A percentile compares a stretch with the other conserved stretches of the same genome.
These are phyloP conservation scores for Epinotia nisella DNA, from an alignment of 2,888 invertebrate species.

Conservation along the genomic window DNA sequence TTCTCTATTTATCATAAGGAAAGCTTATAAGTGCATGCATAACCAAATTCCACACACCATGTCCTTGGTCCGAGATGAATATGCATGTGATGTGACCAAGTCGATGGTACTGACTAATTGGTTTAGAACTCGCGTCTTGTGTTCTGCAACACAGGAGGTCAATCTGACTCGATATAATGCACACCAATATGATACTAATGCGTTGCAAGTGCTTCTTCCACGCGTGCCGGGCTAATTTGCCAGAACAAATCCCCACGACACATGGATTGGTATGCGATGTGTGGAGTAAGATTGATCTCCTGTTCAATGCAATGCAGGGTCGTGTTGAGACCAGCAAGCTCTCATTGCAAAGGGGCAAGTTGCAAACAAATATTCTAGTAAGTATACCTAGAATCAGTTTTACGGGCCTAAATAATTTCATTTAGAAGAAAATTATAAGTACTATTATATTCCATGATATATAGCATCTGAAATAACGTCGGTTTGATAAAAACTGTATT, in stretches of 20 bases:
- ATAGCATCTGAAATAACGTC: too few species aligned
- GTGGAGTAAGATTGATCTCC: background rate
- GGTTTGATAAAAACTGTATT: too few species aligned
- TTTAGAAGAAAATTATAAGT: too few species aligned
- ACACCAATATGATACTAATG: background rate
- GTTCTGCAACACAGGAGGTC: background rate
- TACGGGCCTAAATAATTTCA: too few species aligned
- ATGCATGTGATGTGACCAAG: conserved; percentile 36
- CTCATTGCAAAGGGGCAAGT: too few species aligned
- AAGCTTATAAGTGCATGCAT: conserved; percentile 31
- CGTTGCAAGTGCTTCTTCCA: background rate
- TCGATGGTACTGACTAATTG: conserved; percentile 38
- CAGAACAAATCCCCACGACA: background rate
- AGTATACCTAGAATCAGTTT: too few species aligned
- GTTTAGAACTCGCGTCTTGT: conserved; percentile 35
- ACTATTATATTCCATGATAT: too few species aligned
- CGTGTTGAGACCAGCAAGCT: background rate
- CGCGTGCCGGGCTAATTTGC: background rate
- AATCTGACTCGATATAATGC: too few species aligned
- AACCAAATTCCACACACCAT: conserved; percentile 21
- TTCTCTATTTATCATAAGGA: background rate
- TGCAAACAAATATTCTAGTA: too few species aligned
- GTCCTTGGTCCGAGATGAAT: conserved; percentile 31
- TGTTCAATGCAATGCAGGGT: background rate
- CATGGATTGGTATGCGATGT: background rate